Evolutionary conservation across 2,113 vertebrate species (phyloP).

Genomic region (Sorex fumeus): DNA sequence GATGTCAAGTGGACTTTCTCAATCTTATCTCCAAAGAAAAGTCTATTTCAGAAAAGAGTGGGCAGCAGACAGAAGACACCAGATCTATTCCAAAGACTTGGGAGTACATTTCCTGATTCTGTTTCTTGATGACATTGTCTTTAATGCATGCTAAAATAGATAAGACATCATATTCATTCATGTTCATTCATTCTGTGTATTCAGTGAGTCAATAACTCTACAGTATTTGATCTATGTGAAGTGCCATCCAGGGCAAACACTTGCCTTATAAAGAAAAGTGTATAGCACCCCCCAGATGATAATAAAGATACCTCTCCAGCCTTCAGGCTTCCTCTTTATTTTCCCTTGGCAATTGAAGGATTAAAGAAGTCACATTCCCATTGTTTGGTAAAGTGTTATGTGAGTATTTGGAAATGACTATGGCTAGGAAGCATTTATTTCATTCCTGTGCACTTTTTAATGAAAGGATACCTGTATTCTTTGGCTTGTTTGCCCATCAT

Average conservation of each 20-base stretch:
- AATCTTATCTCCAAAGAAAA: no score
- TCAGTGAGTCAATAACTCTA: background rate
- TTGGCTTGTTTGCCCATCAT: no score
- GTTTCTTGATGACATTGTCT: constrained; percentile 2
- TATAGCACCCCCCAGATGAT: background rate
- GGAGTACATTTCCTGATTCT: background rate
- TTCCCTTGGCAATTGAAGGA: background rate
- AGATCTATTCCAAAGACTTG: background rate
- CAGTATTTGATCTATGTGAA: background rate
- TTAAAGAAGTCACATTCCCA: background rate
- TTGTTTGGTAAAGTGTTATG: background rate
- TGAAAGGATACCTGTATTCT: no score
- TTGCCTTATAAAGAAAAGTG: background rate
- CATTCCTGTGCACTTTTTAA: no score
- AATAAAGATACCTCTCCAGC: background rate
- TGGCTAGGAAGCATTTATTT: background rate
- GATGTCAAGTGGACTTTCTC: no score
- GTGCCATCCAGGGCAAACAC: background rate
- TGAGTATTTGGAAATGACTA: background rate
- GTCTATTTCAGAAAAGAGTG: no score
- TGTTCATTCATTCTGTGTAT: background rate
- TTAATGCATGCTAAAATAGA: background rate
- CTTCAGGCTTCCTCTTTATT: background rate
- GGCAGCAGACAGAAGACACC: no score
- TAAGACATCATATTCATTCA: background rate